These are phyloP conservation scores for Kradibia gibbosae DNA, from an alignment of 1,140 invertebrate species.

Conservation along the genomic window DNA sequence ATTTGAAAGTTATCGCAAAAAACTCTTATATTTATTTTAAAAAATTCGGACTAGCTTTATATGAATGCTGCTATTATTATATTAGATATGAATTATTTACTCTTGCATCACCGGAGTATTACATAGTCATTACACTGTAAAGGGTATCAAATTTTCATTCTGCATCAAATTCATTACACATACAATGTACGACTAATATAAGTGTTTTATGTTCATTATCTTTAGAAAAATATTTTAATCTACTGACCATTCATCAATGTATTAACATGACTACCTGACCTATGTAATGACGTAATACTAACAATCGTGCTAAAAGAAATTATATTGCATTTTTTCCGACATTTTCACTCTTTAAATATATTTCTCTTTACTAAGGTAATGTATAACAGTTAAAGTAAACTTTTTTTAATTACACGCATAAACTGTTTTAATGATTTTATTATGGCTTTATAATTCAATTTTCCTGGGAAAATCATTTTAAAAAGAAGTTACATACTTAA, in stretches of 20 bases:
- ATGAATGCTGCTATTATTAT: not conserved
- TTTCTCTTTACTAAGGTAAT: slow-evolving; percentile 19
- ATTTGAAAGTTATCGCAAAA: not conserved
- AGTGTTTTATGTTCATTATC: slow-evolving; percentile 23
- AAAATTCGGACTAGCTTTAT: not conserved
- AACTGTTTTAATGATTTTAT: not conserved
- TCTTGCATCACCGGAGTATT: not conserved
- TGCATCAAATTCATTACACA: slow-evolving; percentile 11
- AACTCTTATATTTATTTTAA: not conserved
- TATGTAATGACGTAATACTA: slow-evolving; percentile 31
- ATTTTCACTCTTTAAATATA: not conserved
- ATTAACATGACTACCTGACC: not conserved
- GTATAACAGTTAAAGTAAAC: not conserved
- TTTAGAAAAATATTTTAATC: slow-evolving; percentile 33
- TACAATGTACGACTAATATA: slow-evolving; percentile 16
- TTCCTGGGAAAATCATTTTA: no score
- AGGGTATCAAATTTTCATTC: slow-evolving; percentile 25
- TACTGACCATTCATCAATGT: slow-evolving; percentile 30
- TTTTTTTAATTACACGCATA: no score
- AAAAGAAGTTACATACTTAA: no score
- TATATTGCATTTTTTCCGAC: slow-evolving; percentile 24
- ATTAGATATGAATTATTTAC: slow-evolving; percentile 9
- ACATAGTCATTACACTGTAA: not conserved
- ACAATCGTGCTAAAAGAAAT: slow-evolving; percentile 35
- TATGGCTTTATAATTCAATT: no score